Base-by-base conservation (phyloP, 2,113 vertebrate species). In the Motacilla tschutschensis region DNA sequence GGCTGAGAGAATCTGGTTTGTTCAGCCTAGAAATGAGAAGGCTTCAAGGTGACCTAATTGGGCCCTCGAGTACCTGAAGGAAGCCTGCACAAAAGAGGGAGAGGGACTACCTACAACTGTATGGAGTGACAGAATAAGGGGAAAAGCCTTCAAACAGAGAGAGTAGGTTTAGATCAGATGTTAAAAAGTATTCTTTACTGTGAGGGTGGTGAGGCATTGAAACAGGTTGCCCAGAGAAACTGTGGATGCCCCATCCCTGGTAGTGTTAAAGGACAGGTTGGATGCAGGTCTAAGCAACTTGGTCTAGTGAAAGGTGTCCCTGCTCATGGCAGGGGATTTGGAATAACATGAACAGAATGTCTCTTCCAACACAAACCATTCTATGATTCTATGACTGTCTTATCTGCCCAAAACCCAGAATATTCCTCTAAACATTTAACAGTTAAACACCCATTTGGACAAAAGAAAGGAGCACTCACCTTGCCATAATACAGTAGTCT, bases 401-500 rank as follows among this genome's bases (percentile, higher is more conserved):
- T 6, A 5, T 14, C 20, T 77, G 19, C 25, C 31, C 41, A 70
- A 79, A 48, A 74, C 22, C 2, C 3, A 62, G 26, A 60, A 35
- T 8, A 41, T 35, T 64, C 17, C 35, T 28, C 19, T 3, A 6
- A n/a, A 66, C 29, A 50, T n/a, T 58, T 22, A 63, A 19, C 13
- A 80, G 29, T 29, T 79, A 44, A 63, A 65, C 10, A 87, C 1
- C 6, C 17, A 40, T 33, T 62, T 62, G 54, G 8, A 28, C 25
- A 69, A 59, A 69, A 36, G 31, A 80, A 62, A 43, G 48, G 17
- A 80, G 60, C 13, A 48, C 88, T 94, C 87, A 99, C 99, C 98
- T 99, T 99, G 94, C 98, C 98, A 50, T 98, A 99, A 93, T 97
- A 99, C 7, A 99, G 95, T 63, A 99, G 97, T 65, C 98, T 98